These are phyloP conservation scores for Diorhabda sublineata DNA, from an alignment of 1,140 invertebrate species.

Conservation along the genomic window DNA sequence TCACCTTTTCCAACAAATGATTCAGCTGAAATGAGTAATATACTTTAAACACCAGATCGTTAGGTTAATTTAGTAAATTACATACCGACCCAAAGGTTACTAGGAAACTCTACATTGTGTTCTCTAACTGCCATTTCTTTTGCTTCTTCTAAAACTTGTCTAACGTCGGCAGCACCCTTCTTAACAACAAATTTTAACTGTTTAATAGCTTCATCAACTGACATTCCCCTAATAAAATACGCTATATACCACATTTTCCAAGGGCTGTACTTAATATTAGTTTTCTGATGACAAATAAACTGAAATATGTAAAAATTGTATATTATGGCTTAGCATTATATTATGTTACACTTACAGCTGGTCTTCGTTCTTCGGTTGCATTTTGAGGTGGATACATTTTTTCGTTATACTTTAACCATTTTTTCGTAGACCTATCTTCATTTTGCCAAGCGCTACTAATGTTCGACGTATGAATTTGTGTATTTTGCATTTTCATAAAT, in stretches of 20 bases:
- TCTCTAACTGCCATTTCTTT: conserved; percentile 79
- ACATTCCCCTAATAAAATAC: conserved; percentile 80
- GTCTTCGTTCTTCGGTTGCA: conserved; percentile 68
- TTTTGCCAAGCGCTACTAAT: conserved; percentile 16
- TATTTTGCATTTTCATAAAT: conserved; percentile 1
- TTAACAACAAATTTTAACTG: conserved; percentile 79
- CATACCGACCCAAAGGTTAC: conserved; percentile 94
- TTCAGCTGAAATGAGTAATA: conserved; percentile 62
- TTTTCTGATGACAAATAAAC: conserved; percentile 80
- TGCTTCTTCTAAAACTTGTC: conserved; percentile 82
- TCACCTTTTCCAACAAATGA: conserved; percentile 74
- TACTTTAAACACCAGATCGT: background rate
- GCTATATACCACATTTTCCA: conserved; percentile 92
- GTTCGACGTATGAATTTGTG: conserved; percentile 13
- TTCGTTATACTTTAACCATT: conserved; percentile 65
- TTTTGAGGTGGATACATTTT: conserved; percentile 74
- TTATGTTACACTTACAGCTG: conserved; percentile 65
- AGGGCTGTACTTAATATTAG: conserved; percentile 84
- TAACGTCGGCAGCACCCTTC: conserved; percentile 78
- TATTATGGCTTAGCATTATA: background rate
- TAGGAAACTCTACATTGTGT: conserved; percentile 93
- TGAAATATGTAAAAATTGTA: conserved; percentile 50
- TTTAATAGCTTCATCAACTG: conserved; percentile 88
- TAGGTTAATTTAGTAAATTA: conserved; percentile 30
- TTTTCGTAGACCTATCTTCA: conserved; percentile 40